phyloP scores from a whole-genome alignment of 2,113 vertebrate species.

The human region DNA sequence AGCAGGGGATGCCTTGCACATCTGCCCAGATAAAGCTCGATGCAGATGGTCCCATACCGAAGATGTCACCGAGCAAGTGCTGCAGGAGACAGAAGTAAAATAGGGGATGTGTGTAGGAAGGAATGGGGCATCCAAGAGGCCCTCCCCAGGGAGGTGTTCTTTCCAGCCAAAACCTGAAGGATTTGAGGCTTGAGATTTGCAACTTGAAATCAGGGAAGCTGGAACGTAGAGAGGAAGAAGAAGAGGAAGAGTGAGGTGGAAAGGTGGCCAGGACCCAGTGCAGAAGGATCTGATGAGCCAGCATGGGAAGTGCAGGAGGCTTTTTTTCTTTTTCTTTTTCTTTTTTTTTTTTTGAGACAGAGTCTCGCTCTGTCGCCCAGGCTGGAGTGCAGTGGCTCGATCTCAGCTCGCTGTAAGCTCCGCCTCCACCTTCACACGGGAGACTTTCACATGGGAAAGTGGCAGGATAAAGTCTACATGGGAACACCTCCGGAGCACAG shows the following conservation, averaged over 20 bases:
- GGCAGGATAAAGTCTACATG: rapidly evolving
- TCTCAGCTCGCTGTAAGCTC: no score
- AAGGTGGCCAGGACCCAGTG: rapidly evolving
- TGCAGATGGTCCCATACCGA: rapidly evolving
- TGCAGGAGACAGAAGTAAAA: rapidly evolving
- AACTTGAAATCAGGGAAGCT: rapidly evolving
- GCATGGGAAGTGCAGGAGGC: background rate
- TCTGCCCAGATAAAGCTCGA: rapidly evolving
- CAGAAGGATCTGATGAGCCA: background rate
- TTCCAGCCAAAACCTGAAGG: background rate
- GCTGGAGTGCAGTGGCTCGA: no score
- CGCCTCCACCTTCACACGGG: rapidly evolving
- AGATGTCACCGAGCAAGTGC: rapidly evolving
- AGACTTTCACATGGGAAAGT: background rate
- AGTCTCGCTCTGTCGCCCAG: no score
- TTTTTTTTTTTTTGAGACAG: no score
- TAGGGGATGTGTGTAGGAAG: rapidly evolving
- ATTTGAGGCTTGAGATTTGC: no score
- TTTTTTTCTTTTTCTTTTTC: no score
- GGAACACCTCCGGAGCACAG: no score
- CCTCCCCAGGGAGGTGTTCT: background rate
- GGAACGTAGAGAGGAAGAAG: rapidly evolving
- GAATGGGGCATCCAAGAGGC: rapidly evolving
- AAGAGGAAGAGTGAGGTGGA: background rate
- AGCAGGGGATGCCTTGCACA: rapidly evolving